Conservation (phyloP, 1,140 invertebrate genomes). For the Rhyzopertha dominica region DNA sequence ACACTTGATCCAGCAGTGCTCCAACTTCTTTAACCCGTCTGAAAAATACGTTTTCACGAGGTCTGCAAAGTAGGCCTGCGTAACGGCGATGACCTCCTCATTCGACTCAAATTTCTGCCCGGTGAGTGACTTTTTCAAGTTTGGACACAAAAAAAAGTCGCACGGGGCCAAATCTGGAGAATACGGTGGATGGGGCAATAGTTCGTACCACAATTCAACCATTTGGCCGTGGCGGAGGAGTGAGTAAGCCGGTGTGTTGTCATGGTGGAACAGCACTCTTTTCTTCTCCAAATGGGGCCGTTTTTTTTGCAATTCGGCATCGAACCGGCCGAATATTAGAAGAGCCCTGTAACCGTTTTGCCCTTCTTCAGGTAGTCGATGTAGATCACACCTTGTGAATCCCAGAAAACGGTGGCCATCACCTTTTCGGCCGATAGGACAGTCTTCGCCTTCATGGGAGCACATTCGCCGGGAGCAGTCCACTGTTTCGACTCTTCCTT, state of each 20-base stretch:
- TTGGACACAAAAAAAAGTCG: constrained; percentile 33
- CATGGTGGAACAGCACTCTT: constrained; percentile 27
- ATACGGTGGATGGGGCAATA: constrained; percentile 44
- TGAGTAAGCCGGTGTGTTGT: constrained; percentile 24
- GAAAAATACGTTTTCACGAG: constrained; percentile 1
- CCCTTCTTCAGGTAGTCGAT: constrained; percentile 39
- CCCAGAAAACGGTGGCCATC: constrained; percentile 33
- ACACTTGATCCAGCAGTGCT: too few relatives aligned
- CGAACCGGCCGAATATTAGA: too few relatives aligned
- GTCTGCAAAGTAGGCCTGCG: too few relatives aligned
- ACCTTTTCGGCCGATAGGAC: constrained; percentile 33
- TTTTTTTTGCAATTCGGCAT: too few relatives aligned
- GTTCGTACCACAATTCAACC: constrained; percentile 14
- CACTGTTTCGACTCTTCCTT: constrained; percentile 41
- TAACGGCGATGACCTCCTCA: too few relatives aligned
- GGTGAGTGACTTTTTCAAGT: too few relatives aligned
- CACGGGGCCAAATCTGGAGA: constrained; percentile 45
- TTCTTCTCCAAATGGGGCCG: too few relatives aligned
- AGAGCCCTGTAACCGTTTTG: too few relatives aligned
- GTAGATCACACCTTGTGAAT: constrained; percentile 13
- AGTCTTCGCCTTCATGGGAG: constrained; percentile 30
- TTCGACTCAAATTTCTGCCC: too few relatives aligned
- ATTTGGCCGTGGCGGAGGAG: constrained; percentile 16
- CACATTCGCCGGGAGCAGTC: constrained; percentile 30
- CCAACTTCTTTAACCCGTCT: too few relatives aligned